Conservation (phyloP, 2,797 vertebrate species). For the Tarsius wallacei region DNA sequence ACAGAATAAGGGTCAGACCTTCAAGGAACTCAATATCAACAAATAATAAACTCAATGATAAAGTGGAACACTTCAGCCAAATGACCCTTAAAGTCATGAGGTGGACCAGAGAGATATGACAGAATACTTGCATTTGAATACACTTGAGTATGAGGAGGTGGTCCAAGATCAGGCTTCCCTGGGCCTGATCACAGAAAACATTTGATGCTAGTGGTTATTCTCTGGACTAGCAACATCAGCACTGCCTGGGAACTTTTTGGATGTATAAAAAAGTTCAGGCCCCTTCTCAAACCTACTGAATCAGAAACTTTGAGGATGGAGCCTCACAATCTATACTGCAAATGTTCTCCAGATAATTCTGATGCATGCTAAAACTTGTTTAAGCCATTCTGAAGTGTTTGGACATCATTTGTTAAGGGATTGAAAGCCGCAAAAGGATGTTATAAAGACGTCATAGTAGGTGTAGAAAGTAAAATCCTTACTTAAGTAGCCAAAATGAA, state of each 20-base stretch:
- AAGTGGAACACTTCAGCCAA: background rate
- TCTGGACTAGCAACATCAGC: fast-evolving
- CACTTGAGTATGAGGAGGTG: fast-evolving
- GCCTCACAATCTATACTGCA: background rate
- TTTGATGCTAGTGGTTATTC: background rate
- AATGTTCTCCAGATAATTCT: background rate
- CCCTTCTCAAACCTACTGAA: background rate
- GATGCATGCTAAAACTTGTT: background rate
- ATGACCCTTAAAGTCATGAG: background rate
- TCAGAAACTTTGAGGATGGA: background rate
- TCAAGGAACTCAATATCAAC: background rate
- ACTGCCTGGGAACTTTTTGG: background rate
- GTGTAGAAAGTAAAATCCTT: background rate
- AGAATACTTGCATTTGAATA: background rate
- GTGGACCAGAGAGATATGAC: fast-evolving
- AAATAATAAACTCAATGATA: background rate
- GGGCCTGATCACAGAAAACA: no score
- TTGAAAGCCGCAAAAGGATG: background rate
- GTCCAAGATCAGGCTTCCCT: background rate
- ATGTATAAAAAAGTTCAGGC: background rate
- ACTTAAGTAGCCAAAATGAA: no score
- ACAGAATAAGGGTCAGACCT: background rate
- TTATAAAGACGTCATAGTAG: background rate
- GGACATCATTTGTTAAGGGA: background rate
- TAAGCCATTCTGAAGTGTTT: background rate